These are phyloP conservation scores for Muschampia plurimacula DNA, from an alignment of 2,888 invertebrate genomes.

Conservation along the genomic window DNA sequence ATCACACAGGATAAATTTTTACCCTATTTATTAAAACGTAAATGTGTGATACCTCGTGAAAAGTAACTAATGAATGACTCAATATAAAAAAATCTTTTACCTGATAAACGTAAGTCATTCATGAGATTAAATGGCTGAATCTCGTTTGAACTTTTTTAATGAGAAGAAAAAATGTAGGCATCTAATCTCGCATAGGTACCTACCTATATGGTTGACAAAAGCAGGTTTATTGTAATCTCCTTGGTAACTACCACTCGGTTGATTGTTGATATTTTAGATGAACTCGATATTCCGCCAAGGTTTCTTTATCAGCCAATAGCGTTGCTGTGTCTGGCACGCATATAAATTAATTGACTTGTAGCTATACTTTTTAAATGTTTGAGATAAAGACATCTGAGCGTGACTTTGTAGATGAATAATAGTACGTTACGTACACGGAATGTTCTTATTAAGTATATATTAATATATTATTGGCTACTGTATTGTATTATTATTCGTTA, in stretches of 20 bases:
- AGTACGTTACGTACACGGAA: constrained; percentile 27
- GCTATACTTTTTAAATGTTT: constrained; percentile 41
- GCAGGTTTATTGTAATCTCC: constrained; percentile 25
- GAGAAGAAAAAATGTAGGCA: background rate
- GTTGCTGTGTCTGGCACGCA: constrained; percentile 31
- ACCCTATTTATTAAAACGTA: constrained; percentile 11
- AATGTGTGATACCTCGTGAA: background rate
- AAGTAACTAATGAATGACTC: background rate
- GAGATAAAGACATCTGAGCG: constrained; percentile 47
- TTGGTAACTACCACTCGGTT: constrained; percentile 23
- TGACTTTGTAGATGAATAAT: constrained; percentile 47
- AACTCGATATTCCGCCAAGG: constrained; percentile 45
- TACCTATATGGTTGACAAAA: constrained; percentile 9
- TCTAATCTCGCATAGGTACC: background rate
- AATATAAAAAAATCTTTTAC: background rate
- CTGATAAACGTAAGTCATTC: background rate
- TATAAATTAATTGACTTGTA: constrained; percentile 38
- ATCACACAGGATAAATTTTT: constrained; percentile 9
- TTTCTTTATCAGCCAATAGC: constrained; percentile 45
- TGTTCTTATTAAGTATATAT: background rate
- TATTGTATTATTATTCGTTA: no score
- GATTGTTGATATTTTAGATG: constrained; percentile 35
- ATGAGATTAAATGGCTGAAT: background rate
- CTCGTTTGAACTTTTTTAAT: background rate
- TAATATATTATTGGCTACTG: background rate